phyloP scores from a whole-genome alignment of 1,140 invertebrate species.

The Drosophila melanogaster region DNA sequence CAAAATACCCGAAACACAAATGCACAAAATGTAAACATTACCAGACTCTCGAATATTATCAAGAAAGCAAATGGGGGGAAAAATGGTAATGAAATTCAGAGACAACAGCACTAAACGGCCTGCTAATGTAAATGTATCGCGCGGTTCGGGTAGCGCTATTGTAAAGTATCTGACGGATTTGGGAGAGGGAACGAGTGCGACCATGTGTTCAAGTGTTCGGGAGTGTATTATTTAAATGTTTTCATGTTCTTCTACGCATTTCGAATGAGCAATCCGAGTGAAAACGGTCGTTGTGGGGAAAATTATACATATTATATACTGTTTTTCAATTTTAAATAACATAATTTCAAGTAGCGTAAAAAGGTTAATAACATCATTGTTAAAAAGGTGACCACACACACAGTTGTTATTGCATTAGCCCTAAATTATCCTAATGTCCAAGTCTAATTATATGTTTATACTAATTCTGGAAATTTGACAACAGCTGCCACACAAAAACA shows the following conservation, averaged over 20 bases:
- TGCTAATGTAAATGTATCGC: conserved; percentile 55
- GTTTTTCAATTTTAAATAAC: too few relatives aligned
- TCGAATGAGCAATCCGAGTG: conserved; percentile 24
- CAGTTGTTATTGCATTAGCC: too few relatives aligned
- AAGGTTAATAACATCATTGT: neutral
- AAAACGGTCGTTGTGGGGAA: neutral
- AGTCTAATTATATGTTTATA: conserved; percentile 5
- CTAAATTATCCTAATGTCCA: neutral
- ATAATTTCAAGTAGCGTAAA: too few relatives aligned
- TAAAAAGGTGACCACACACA: too few relatives aligned
- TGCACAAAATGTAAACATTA: conserved; percentile 39
- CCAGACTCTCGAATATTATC: conserved; percentile 32
- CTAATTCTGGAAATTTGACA: conserved; percentile 13
- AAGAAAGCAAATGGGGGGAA: conserved; percentile 21
- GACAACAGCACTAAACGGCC: conserved; percentile 43
- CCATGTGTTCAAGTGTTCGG: conserved; percentile 40
- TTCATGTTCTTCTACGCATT: conserved; percentile 36
- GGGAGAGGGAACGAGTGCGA: neutral
- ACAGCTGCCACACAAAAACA: conserved; percentile 7
- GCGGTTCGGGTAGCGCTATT: conserved; percentile 22
- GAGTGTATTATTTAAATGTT: conserved; percentile 32
- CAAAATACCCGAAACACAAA: neutral
- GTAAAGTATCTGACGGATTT: conserved; percentile 30
- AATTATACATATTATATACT: too few relatives aligned
- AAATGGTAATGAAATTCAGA: conserved; percentile 47